Evolutionary conservation across 2,797 vertebrate genomes (phyloP), one percentile per base, ranked within the genome.

Genomic region (Hydrophis major): DNA sequence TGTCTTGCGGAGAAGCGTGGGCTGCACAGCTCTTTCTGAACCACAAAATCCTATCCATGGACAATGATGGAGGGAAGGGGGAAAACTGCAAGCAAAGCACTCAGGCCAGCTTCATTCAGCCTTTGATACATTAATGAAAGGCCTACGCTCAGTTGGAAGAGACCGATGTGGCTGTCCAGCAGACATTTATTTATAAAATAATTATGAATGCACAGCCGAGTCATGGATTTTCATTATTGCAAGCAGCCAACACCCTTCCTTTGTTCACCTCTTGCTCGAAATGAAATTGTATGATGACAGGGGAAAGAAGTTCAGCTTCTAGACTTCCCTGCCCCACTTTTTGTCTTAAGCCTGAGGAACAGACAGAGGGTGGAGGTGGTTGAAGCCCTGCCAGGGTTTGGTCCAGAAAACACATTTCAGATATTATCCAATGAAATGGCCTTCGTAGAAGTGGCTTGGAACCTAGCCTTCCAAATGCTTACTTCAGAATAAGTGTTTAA

Each of bases 1-100:
- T 98, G 98, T 99, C 98, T 98, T 98, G 96, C 96, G 97, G 97
- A 98, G 98, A 98, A 98, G 98, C 98, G 98, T 99, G 98, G 98
- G 98, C 98, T 98, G 42, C 98, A 98, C 98, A 98, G 98, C 98
- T 98, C 98, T 98, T 98, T 98, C 97, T 10, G 93, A 98, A 98
- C 98, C 98, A 97, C 98, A 98, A 97, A 98, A 98, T 96, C 97
- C 97, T 97, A 96, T 94, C 92, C 91, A 97, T 98, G 98, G 98
- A 98, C 98, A 99, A 98, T 98, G 98, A 98, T 98, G 97, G 98
- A 98, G 98, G 98, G 96, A 93, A 95, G 96, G 95, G 96, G 63
- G 95, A 92, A 96, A 96, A 97, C 94, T 93, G 95, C 98, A 98
- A 98, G 98, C 98, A 94, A 98, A 98, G 98, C 98, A 99, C 98